phyloP scores from a whole-genome alignment of 2,888 invertebrate species.

The Aporophyla nigra region DNA sequence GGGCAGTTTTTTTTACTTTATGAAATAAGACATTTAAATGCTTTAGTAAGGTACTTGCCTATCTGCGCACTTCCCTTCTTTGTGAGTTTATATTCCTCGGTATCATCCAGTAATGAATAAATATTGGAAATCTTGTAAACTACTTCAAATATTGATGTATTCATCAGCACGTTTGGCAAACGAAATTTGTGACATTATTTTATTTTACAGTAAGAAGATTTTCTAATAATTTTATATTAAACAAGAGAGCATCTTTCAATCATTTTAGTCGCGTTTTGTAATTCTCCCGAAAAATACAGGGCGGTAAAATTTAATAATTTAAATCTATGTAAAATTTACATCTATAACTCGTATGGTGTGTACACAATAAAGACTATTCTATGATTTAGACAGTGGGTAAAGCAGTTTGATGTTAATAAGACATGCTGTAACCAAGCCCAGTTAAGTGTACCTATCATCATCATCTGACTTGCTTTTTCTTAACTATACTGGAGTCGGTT shows the following conservation, averaged over 20 bases:
- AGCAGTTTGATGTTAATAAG: background rate
- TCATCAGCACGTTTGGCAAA: conserved; percentile 26
- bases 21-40: too few species aligned
- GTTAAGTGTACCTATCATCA: too few species aligned
- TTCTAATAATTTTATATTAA: background rate
- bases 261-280: background rate
- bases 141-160: conserved; percentile 37
- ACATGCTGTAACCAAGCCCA: too few species aligned
- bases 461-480: too few species aligned
- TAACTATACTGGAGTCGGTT: too few species aligned
- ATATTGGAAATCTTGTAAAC: conserved; percentile 1
- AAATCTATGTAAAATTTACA: too few species aligned
- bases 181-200: conserved; percentile 14
- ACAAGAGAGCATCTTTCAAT: background rate
- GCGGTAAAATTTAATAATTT: too few species aligned
- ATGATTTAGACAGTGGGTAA: background rate
- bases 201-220: conserved; percentile 5
- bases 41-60: background rate
- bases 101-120: background rate
- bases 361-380: too few species aligned
- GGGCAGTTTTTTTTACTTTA: too few species aligned
- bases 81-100: background rate
- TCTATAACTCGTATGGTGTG: too few species aligned
- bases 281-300: too few species aligned
- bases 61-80: background rate